Percentiles rank a stretch among this genome's conserved stretches.
These are phyloP conservation scores for Platichthys stellatus DNA, from an alignment of 2,113 vertebrate genomes.

Conservation along the genomic window DNA sequence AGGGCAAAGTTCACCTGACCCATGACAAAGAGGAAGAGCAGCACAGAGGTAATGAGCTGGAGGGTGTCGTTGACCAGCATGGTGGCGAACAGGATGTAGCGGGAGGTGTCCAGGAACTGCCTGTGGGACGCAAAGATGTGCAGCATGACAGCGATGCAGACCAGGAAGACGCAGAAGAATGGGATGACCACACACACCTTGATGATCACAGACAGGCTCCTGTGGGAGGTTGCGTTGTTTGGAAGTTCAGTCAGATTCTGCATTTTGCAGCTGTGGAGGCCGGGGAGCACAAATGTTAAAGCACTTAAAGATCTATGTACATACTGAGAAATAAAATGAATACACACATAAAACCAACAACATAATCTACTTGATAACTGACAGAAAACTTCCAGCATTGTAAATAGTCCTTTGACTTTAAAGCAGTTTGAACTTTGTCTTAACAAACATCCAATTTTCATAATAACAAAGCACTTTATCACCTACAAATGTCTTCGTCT, in stretches of 20 bases:
- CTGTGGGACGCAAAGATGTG: slow-evolving; percentile 77
- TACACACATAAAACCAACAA: neutral
- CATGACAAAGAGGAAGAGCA: slow-evolving; percentile 77
- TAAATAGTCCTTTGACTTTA: too few species aligned
- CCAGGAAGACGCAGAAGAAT: slow-evolving; percentile 74
- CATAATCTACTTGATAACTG: neutral
- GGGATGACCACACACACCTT: slow-evolving; percentile 80
- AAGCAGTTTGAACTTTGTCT: too few species aligned
- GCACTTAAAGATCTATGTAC: neutral
- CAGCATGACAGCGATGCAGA: slow-evolving; percentile 74
- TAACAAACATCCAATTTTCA: neutral
- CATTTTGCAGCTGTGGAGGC: slow-evolving; percentile 59
- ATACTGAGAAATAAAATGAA: neutral
- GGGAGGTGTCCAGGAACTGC: slow-evolving; percentile 78
- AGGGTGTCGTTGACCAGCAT: slow-evolving; percentile 83
- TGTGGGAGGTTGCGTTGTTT: slow-evolving; percentile 59
- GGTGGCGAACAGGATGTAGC: slow-evolving; percentile 81
- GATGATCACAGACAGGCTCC: slow-evolving; percentile 66
- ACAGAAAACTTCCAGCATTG: neutral
- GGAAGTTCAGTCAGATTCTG: slow-evolving; percentile 70
- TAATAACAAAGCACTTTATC: neutral
- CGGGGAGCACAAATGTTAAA: slow-evolving; percentile 12
- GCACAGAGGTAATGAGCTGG: slow-evolving; percentile 75
- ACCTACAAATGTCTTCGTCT: slow-evolving; percentile 15
- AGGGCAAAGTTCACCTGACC: slow-evolving; percentile 58